Percentiles rank a stretch among this genome's conserved stretches.
Conservation (phyloP, 2,797 vertebrate genomes). For the Sus cebifrons region DNA sequence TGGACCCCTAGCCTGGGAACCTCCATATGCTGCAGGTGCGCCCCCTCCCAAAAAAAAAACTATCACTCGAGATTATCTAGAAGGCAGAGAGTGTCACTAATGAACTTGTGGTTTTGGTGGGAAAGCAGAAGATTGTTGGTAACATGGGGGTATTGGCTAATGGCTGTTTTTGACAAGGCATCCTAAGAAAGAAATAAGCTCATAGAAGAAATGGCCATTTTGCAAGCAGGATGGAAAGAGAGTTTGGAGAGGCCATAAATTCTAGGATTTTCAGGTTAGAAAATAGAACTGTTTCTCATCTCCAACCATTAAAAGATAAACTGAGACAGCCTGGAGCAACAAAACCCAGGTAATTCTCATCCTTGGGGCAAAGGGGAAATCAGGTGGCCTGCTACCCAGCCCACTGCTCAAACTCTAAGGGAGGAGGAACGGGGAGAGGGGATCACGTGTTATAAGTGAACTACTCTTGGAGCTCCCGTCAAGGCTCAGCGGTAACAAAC, state of each 20-base stretch:
- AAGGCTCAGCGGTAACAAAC: too few relatives aligned
- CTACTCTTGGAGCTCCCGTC: neutral
- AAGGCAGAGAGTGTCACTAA: neutral
- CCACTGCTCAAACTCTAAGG: neutral
- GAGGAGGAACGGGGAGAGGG: neutral
- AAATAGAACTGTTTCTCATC: slow-evolving; percentile 51
- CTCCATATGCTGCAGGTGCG: too few relatives aligned
- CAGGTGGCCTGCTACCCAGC: neutral
- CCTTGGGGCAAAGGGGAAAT: neutral
- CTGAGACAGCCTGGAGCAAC: slow-evolving; percentile 2
- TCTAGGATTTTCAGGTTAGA: neutral
- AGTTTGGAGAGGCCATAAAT: slow-evolving; percentile 62
- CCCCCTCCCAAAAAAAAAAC: neutral
- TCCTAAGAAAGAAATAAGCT: slow-evolving; percentile 59
- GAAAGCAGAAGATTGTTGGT: neutral
- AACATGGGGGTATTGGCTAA: neutral
- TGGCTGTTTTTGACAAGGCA: slow-evolving; percentile 34
- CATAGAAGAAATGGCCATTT: slow-evolving; percentile 53
- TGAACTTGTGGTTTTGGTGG: neutral
- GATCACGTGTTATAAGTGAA: neutral
- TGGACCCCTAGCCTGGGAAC: too few relatives aligned
- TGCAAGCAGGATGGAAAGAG: slow-evolving; percentile 59
- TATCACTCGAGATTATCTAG: neutral
- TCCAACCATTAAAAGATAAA: slow-evolving; percentile 40
- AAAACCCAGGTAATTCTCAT: slow-evolving; percentile 48